phyloP scores from a whole-genome alignment of 2,888 invertebrate species.

The Plebejus melissa region DNA sequence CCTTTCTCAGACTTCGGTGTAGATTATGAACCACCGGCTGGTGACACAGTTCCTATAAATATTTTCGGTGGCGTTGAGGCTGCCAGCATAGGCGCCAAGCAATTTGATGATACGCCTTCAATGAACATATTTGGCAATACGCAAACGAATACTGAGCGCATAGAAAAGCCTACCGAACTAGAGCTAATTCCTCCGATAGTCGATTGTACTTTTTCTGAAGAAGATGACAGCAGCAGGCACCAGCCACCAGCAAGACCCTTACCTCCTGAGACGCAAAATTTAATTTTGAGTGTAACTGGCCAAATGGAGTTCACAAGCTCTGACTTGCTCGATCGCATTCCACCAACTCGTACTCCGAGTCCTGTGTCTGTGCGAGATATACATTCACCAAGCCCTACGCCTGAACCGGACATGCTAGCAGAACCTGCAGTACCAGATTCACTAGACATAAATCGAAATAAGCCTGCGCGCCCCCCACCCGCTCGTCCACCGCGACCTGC shows the following conservation, averaged over 20 bases:
- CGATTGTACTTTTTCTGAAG: constrained; percentile 45
- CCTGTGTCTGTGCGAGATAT: constrained; percentile 90
- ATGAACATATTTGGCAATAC: constrained; percentile 49
- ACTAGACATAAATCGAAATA: constrained; percentile 67
- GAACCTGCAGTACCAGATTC: constrained; percentile 49
- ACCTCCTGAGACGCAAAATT: constrained; percentile 89
- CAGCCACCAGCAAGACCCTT: constrained; percentile 80
- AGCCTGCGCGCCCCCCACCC: constrained; percentile 54
- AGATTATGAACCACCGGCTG: constrained; percentile 55
- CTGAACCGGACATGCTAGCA: constrained; percentile 70
- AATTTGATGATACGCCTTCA: constrained; percentile 47
- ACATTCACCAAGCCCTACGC: constrained; percentile 92
- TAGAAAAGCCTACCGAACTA: constrained; percentile 62
- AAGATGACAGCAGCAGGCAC: constrained; percentile 37
- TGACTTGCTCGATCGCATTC: constrained; percentile 88
- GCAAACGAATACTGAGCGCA: constrained; percentile 43
- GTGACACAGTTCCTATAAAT: constrained; percentile 63
- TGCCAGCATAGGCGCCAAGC: constrained; percentile 55
- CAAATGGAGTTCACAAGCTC: constrained; percentile 93
- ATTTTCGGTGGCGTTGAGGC: constrained; percentile 65
- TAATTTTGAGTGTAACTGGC: constrained; percentile 91
- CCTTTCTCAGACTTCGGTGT: constrained; percentile 82
- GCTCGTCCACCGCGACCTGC: constrained; percentile 63
- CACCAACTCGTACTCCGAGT: constrained; percentile 91
- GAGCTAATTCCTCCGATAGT: constrained; percentile 56